Conservation (phyloP, 2,888 invertebrate genomes). For the Slavum lentiscoides region DNA sequence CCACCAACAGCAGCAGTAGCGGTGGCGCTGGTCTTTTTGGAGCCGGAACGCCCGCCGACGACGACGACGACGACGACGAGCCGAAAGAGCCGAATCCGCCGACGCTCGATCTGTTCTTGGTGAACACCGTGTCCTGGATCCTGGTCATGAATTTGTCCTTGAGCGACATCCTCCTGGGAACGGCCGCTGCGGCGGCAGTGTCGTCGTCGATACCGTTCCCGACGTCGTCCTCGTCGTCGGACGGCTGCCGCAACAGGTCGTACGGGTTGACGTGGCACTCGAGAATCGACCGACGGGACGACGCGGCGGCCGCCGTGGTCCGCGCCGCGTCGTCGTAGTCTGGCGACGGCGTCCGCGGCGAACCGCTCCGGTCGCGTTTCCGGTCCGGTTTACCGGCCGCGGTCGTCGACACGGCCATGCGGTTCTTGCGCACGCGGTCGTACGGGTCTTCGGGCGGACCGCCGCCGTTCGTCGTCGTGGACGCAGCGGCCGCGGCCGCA, state of each 20-base stretch:
- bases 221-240: slow-evolving; percentile 58
- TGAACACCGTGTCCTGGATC: slow-evolving; percentile 61
- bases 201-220: slow-evolving; percentile 56
- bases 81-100: slow-evolving; percentile 60
- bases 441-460: slow-evolving; percentile 68
- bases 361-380: slow-evolving; percentile 34
- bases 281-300: slow-evolving; percentile 69
- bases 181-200: slow-evolving; percentile 58
- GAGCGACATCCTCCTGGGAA: slow-evolving; percentile 60
- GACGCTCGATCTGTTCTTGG: slow-evolving; percentile 62
- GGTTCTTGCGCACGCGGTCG: slow-evolving; percentile 78
- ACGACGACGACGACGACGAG: slow-evolving; percentile 63
- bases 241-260: slow-evolving; percentile 69
- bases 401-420: slow-evolving; percentile 61
- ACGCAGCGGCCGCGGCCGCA: neutral
- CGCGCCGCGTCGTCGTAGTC: slow-evolving; percentile 47
- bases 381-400: slow-evolving; percentile 9
- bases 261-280: slow-evolving; percentile 85
- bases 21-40: slow-evolving; percentile 55
- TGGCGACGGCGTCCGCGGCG: slow-evolving; percentile 41
- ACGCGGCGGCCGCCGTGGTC: slow-evolving; percentile 55
- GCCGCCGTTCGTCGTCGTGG: neutral
- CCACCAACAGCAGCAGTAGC: slow-evolving; percentile 55
- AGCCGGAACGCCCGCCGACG: slow-evolving; percentile 56
- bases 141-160: slow-evolving; percentile 63